Base-by-base conservation (phyloP, 2,797 vertebrate species). In the Sebastes minor region DNA sequence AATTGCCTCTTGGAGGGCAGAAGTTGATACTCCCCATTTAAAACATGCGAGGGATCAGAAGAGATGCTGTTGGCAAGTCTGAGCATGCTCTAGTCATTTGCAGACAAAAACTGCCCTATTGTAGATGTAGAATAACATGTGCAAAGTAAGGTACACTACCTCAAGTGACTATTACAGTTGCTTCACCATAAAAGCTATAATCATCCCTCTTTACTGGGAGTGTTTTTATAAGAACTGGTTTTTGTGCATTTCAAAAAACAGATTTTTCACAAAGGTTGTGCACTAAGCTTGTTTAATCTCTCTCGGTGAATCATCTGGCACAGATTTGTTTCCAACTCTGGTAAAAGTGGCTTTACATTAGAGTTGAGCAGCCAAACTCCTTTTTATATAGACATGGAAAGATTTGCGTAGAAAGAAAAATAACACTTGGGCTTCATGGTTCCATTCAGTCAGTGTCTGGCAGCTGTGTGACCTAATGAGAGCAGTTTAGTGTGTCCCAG, bases 381-480 rank as follows among this genome's bases (percentile, higher is more conserved):
- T 35, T 28, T 55, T 25, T 55, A 60, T 8, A 55, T 5, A 57
- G 16, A 69, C 8, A 27, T 25, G 53, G 35, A 78, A 74, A 67
- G 32, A 32, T 30, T 49, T 55, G 12, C 14, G 12, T 10, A n/a
- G 25, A 28, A 18, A 32, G 8, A 38, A 60, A 66, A 75, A 63
- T 49, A 20, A 27, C 12, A 22, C 49, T 49, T 0, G 2, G 3
- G 35, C 27, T 53, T 66, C 35, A 5, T 23, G 30, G 57, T 80
- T 87, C 65, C 66, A 60, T 86, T 67, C 25, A 35, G 76, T 56
- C 72, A 72, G 59, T 71, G 57, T 88, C 68, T 89, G 82, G 78
- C 72, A 78, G 64, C 76, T 59, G 73, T 77, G 78, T 83, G 86
- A 87, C 79, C 70, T 86, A 71, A 82, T 76, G 76, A 70, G 67